Conservation (phyloP, 2,888 invertebrate species). For the Callosobruchus maculatus region DNA sequence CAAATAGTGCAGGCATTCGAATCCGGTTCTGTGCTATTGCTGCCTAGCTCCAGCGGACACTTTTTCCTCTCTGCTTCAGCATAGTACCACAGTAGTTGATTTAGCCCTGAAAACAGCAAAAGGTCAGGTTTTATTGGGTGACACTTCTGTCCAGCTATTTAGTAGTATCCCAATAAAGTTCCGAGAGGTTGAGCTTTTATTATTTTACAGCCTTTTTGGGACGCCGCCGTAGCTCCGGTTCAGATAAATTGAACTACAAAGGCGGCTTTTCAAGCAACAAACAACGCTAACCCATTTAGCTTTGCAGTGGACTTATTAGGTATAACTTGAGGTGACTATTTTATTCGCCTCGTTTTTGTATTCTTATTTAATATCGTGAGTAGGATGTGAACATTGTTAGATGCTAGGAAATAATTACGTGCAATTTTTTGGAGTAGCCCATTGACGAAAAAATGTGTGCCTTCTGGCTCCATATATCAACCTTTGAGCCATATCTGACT, state of each 20-base stretch:
- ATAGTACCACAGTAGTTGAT: slow-evolving; percentile 86
- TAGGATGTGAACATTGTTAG: no score
- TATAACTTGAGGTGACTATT: no score
- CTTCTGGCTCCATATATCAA: no score
- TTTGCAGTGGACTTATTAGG: neutral
- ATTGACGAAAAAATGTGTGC: no score
- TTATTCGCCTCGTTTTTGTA: no score
- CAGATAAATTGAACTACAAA: neutral
- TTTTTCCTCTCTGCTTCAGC: slow-evolving; percentile 84
- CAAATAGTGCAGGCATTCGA: slow-evolving; percentile 82
- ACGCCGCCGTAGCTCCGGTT: neutral
- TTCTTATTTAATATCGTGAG: no score
- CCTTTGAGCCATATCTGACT: no score
- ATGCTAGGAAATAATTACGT: no score
- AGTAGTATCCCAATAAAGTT: neutral
- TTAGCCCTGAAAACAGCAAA: slow-evolving; percentile 58
- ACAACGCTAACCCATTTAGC: neutral
- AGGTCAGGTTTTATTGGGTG: neutral
- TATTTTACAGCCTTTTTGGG: neutral
- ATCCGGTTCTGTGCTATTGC: slow-evolving; percentile 47
- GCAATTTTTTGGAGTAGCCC: no score
- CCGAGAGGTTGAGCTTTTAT: neutral
- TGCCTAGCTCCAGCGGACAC: slow-evolving; percentile 54
- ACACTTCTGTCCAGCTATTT: neutral
- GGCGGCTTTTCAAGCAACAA: neutral